phyloP scores from a whole-genome alignment of 2,113 vertebrate genomes.

The Platysternon megacephalum region DNA sequence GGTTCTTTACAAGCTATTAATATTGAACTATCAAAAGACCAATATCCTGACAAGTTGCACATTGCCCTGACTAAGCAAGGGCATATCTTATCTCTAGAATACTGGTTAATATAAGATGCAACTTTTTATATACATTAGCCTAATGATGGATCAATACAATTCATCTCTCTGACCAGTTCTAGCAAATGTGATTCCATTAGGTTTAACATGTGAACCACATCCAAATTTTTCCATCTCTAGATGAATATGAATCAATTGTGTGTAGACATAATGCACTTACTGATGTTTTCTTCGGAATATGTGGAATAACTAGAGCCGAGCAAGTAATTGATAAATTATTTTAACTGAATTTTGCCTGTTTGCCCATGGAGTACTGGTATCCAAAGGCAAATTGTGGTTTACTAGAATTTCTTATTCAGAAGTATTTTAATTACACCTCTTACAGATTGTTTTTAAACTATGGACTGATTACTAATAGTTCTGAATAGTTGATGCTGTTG shows the following conservation, averaged over 20 bases:
- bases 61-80: not conserved
- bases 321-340: not conserved
- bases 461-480: not conserved
- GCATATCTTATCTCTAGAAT: not conserved
- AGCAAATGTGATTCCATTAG: not conserved
- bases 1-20: not conserved
- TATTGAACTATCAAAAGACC: not conserved
- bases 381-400: not conserved
- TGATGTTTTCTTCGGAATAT: not conserved
- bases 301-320: not conserved
- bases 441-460: not conserved
- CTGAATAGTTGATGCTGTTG: not conserved
- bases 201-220: not conserved
- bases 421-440: not conserved
- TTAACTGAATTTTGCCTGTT: not conserved
- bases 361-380: not conserved
- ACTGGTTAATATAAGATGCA: not conserved
- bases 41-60: not conserved
- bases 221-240: not conserved
- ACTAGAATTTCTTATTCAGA: not conserved
- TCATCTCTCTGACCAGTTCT: not conserved
- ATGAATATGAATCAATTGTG: not conserved
- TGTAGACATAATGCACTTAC: not conserved
- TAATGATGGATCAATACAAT: not conserved
- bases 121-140: not conserved